Base-by-base conservation (phyloP, 2,113 vertebrate species). In the Mobula birostris region DNA sequence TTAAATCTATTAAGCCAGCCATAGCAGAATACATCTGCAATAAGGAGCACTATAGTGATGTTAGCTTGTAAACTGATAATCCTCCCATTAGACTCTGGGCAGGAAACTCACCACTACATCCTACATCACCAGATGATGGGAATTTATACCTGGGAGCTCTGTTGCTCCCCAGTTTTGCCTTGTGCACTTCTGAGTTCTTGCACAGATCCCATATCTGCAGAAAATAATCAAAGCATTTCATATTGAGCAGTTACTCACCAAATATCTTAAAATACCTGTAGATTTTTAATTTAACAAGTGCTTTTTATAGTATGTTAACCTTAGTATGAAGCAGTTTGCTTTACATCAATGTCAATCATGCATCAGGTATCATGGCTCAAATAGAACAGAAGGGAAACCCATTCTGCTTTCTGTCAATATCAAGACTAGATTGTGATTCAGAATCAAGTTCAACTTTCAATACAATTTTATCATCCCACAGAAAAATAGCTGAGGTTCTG, bases 171-270 rank as follows among this genome's bases (percentile, higher is more conserved):
- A 96, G 97, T 98, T 97, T 98, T 98, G 98, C 97, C 98, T 98
- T 99, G 99, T 97, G 98, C 97, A 97, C 98, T 98, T 98, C 98
- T 99, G 98, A 97, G 97, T 97, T 98, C 97, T 96, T 97, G 97
- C 96, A 97, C 96, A 97, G 97, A 97, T 97, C 99, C 98, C 98
- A 98, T 97, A 99, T 99, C 98, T 99, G 99, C 97, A 97, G 98
- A 97, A 99, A 97, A 99, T 93, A 93, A 93, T 93, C 91, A 93
- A 99, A 98, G 98, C 96, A 98, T 97, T 97, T 97, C 94, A 97
- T 94, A 56, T 93, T 56, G 91, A 93, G 27, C 90, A 92, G 15
- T 92, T 40, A 48, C 36, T 70, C 72, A 19, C 70, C 68, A 74
- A 93, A 93, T 36, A 56, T 93, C 36, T 76, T 74, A 74, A 40